Conservation (phyloP, 2,888 invertebrate genomes). For the Chrysolina haemoptera region DNA sequence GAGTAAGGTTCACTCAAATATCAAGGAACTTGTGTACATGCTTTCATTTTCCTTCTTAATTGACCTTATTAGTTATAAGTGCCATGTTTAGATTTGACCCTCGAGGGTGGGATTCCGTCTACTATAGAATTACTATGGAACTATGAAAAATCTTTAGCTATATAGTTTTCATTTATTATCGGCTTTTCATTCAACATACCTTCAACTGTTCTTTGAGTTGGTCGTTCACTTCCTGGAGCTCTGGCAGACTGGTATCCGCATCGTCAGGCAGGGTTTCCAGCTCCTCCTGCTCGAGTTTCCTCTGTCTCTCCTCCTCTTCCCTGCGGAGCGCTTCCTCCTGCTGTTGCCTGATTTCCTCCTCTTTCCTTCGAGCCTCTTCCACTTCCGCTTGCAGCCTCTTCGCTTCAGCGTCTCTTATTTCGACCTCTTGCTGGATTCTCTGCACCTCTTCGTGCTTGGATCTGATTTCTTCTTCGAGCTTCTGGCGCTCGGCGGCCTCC, state of each 20-base stretch:
- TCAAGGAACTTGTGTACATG: too few relatives aligned
- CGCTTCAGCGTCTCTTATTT: conserved; percentile 61
- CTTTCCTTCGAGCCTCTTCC: conserved; percentile 49
- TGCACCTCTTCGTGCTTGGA: conserved; percentile 77
- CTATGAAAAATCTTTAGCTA: too few relatives aligned
- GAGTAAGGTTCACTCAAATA: too few relatives aligned
- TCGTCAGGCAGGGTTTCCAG: conserved; percentile 60
- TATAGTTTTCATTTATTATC: too few relatives aligned
- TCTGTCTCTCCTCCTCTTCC: conserved; percentile 48
- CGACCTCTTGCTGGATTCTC: conserved; percentile 64
- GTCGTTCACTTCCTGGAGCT: conserved; percentile 62
- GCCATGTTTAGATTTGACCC: too few relatives aligned
- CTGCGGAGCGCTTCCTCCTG: conserved; percentile 36
- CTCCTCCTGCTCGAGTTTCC: conserved; percentile 53
- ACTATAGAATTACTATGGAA: too few relatives aligned
- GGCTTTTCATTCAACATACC: conserved; percentile 50
- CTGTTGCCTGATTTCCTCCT: conserved; percentile 49
- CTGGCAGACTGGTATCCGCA: conserved; percentile 62
- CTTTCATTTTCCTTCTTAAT: too few relatives aligned
- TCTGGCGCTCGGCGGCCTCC: conserved; percentile 86
- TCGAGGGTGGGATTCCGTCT: too few relatives aligned
- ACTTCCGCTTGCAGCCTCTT: conserved; percentile 52
- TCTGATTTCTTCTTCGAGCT: conserved; percentile 90
- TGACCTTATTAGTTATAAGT: too few relatives aligned
- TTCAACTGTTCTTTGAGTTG: conserved; percentile 64